phyloP scores from a whole-genome alignment of 2,888 invertebrate species.

The Phyto melanocephala region DNA sequence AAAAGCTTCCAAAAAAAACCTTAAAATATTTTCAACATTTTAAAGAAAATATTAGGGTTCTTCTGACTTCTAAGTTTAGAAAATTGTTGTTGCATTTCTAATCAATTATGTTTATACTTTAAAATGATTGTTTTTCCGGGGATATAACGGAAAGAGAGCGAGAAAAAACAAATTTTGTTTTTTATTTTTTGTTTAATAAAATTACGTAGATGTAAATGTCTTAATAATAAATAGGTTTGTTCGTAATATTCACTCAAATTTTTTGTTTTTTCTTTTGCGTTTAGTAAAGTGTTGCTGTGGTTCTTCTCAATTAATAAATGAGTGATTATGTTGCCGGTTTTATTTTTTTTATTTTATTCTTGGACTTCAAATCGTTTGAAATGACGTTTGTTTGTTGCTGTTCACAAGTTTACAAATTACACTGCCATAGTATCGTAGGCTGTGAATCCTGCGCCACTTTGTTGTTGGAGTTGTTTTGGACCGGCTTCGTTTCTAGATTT shows the following conservation, averaged over 20 bases:
- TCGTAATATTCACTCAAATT: constrained; percentile 60
- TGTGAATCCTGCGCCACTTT: constrained; percentile 91
- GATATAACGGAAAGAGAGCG: neutral
- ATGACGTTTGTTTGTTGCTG: constrained; percentile 36
- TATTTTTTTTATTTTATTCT: neutral
- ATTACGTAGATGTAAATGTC: constrained; percentile 34
- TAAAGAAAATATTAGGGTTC: constrained; percentile 35
- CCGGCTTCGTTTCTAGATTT: constrained; percentile 93
- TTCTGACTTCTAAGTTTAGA: neutral
- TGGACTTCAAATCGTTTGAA: constrained; percentile 60
- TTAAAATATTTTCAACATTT: constrained; percentile 26
- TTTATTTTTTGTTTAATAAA: neutral
- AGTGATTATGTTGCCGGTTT: constrained; percentile 63
- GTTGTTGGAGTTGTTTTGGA: constrained; percentile 87
- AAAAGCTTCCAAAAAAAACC: neutral
- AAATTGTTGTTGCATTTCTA: constrained; percentile 39
- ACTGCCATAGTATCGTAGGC: constrained; percentile 99
- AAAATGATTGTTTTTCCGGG: neutral
- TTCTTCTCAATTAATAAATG: constrained; percentile 62
- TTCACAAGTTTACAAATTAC: constrained; percentile 88
- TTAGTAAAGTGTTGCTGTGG: constrained; percentile 7
- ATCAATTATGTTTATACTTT: neutral
- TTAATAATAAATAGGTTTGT: constrained; percentile 58
- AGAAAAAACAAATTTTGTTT: constrained; percentile 13
- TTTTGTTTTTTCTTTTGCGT: neutral